Percentiles rank a stretch among this genome's conserved stretches.
These are phyloP conservation scores for Zaprionus inermis DNA, from an alignment of 1,140 invertebrate genomes.

Conservation along the genomic window DNA sequence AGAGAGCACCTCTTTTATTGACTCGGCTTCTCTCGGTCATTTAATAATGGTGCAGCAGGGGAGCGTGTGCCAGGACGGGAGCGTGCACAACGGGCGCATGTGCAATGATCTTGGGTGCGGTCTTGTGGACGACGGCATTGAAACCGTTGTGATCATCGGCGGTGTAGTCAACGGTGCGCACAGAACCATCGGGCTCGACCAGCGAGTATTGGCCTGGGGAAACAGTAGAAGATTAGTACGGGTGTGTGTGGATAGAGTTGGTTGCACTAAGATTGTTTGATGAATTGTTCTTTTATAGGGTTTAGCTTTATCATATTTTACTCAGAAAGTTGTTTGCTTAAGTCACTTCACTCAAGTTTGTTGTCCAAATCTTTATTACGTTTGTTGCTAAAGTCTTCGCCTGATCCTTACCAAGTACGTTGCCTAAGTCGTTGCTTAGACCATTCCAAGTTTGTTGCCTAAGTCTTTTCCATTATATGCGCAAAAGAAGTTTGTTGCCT, in stretches of 20 bases:
- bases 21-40: constrained; percentile 45
- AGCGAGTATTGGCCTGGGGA: constrained; percentile 85
- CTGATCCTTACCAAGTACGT: constrained; percentile 2
- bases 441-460: constrained; percentile 13
- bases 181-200: constrained; percentile 86
- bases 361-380: constrained; percentile 2
- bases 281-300: background rate
- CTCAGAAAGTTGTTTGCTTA: constrained; percentile 1
- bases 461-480: constrained; percentile 10
- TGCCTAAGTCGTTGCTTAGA: constrained; percentile 9
- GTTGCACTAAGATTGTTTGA: background rate
- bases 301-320: background rate
- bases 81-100: constrained; percentile 75
- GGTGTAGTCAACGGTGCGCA: constrained; percentile 88
- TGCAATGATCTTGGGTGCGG: constrained; percentile 80
- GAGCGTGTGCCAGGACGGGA: constrained; percentile 69
- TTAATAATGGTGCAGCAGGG: constrained; percentile 75
- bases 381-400: constrained; percentile 22
- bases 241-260: background rate
- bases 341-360: constrained; percentile 19
- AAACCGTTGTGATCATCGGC: constrained; percentile 89
- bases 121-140: constrained; percentile 85
- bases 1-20: constrained; percentile 58
- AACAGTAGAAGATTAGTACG: background rate
- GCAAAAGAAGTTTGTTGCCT: constrained; percentile 5